Evolutionary conservation across 2,113 vertebrate species (phyloP).

Genomic region (Isurus oxyrinchus): DNA sequence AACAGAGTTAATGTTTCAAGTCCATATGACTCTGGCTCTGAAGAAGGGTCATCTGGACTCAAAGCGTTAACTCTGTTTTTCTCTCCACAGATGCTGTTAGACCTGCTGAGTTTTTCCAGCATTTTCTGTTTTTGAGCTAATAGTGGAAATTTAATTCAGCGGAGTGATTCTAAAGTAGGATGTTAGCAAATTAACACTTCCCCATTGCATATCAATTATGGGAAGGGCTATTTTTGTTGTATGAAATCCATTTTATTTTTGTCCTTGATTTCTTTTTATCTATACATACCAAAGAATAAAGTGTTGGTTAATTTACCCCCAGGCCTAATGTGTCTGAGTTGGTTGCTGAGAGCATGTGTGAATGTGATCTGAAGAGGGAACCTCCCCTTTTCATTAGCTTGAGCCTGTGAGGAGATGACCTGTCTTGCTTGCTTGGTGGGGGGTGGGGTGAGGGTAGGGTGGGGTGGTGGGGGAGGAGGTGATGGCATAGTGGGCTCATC

Average conservation of each 20-base stretch:
- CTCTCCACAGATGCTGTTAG: too few species aligned
- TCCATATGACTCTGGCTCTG: too few species aligned
- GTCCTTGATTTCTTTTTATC: not conserved
- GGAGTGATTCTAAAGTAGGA: not conserved
- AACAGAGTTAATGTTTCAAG: too few species aligned
- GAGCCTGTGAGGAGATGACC: not conserved
- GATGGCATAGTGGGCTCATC: too few species aligned
- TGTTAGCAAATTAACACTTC: not conserved
- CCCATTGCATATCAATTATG: not conserved
- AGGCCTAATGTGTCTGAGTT: not conserved
- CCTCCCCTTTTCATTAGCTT: not conserved
- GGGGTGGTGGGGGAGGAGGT: too few species aligned
- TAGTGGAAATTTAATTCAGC: not conserved
- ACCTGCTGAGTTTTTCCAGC: too few species aligned
- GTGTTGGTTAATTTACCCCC: not conserved
- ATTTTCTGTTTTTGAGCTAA: too few species aligned
- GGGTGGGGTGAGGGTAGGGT: too few species aligned
- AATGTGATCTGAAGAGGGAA: not conserved
- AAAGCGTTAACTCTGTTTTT: too few species aligned
- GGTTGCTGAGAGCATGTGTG: not conserved
- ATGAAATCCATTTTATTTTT: not conserved
- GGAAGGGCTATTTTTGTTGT: not conserved
- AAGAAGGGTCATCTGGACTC: too few species aligned
- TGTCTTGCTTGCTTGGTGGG: not conserved
- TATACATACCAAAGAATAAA: not conserved